Evolutionary conservation across 2,113 vertebrate genomes (phyloP), one percentile per base, ranked within the genome.

Genomic region (Nothoprocta perdicaria): DNA sequence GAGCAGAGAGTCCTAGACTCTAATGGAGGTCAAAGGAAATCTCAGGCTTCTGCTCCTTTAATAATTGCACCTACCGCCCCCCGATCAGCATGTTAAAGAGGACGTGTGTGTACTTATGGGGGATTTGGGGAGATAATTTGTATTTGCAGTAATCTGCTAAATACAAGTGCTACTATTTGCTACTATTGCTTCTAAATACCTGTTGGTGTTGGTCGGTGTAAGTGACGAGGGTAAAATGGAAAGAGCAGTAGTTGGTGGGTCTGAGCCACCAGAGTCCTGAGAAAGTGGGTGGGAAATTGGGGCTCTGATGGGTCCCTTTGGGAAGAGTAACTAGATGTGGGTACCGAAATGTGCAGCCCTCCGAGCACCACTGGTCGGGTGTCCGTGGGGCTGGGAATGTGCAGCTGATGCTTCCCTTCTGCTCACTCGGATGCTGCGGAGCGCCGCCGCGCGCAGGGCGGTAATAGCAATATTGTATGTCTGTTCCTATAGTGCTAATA

Each of bases 151-250:
- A 60, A 80, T 61, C 38, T 66, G 15, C 48, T 80, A 75, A 88
- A 43, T 74, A 83, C n/a, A 63, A 65, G 50, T 65, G 58, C 62
- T 48, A 84, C 79, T 65, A 23, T 48, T 92, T 3, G 1, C 72
- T 68, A 33, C 12, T 18, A 17, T 43, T 92, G 31, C 66, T 72
- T 83, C 68, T 79, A 58, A 43, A 83, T 91, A 97, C 96, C 95
- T 97, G 97, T 97, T 97, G 97, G 87, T 66, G 61, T 40, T 80
- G 66, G 68, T 46, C 52, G 60, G 31, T 73, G 74, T 91, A 88
- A 74, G 35, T 58, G 86, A 46, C 10, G 72, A 84, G 55, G 45
- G 26, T 84, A 61, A 94, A 75, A 82, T n/a, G 43, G 75, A 60
- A 80, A 69, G 60, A 55, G 80, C 72, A 78, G 24, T 48, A 91